Conservation (phyloP, 2,888 invertebrate genomes). For the Eutolmus rufibarbis region DNA sequence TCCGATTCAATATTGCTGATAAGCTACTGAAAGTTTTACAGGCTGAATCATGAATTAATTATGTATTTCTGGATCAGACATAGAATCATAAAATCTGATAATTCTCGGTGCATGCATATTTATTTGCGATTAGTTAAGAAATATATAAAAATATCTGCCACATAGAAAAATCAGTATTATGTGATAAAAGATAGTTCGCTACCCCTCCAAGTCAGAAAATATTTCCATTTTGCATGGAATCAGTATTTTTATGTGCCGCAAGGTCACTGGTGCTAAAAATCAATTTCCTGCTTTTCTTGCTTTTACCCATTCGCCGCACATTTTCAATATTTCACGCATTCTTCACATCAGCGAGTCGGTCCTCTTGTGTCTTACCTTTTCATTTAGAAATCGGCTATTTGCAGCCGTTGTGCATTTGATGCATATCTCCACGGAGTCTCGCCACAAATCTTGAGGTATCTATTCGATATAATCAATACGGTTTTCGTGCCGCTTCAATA, state of each 20-base stretch:
- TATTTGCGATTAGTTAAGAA: no score
- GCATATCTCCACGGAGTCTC: not conserved
- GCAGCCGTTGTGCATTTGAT: not conserved
- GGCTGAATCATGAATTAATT: no score
- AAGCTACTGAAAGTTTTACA: no score
- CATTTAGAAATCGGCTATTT: not conserved
- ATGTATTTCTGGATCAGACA: no score
- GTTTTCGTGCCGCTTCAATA: not conserved
- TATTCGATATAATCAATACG: not conserved
- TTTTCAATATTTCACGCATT: constrained; percentile 12
- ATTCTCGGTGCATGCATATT: no score
- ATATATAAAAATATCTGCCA: not conserved
- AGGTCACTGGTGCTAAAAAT: not conserved
- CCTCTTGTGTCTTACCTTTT: not conserved
- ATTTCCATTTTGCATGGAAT: not conserved
- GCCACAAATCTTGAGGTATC: not conserved
- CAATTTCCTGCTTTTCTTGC: not conserved
- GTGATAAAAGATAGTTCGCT: not conserved
- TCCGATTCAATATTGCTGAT: no score
- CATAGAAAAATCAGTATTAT: not conserved
- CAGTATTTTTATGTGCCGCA: not conserved
- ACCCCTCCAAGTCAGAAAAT: not conserved
- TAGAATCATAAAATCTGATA: no score
- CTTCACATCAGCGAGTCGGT: not conserved
- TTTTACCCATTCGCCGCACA: not conserved